phyloP scores from a whole-genome alignment of 2,888 invertebrate species.

The Caenorhabditis sinica region DNA sequence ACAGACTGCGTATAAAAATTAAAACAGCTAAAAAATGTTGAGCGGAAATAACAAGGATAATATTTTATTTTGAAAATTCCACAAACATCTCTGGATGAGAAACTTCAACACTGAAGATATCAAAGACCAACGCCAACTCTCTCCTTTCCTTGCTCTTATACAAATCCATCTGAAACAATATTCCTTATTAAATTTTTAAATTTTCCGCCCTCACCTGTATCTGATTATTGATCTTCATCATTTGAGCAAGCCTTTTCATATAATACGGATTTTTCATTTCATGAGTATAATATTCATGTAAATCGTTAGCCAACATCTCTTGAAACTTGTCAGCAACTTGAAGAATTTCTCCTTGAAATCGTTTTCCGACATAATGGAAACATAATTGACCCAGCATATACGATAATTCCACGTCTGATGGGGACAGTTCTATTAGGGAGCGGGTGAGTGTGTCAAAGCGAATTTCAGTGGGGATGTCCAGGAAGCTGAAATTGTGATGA shows the following conservation, averaged over 20 bases:
- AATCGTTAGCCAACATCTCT: conserved; percentile 57
- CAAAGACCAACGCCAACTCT: conserved; percentile 45
- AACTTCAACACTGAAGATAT: conserved; percentile 64
- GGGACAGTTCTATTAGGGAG: conserved; percentile 31
- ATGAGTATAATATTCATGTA: conserved; percentile 60
- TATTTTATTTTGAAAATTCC: not conserved
- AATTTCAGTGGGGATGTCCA: conserved; percentile 15
- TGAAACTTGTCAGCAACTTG: conserved; percentile 31
- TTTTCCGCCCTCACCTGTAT: conserved; percentile 50
- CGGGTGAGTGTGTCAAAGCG: not conserved
- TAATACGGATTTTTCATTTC: conserved; percentile 52
- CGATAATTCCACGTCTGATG: conserved; percentile 51
- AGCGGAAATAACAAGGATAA: not conserved
- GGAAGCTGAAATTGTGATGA: conserved; percentile 14
- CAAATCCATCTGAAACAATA: not conserved
- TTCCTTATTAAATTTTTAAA: not conserved
- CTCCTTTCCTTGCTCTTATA: not conserved
- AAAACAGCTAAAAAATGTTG: too few relatives aligned
- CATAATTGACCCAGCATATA: conserved; percentile 60
- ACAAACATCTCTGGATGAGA: conserved; percentile 55
- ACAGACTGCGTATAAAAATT: too few relatives aligned
- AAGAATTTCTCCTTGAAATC: conserved; percentile 29
- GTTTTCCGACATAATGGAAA: conserved; percentile 57
- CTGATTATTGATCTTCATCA: conserved; percentile 65
- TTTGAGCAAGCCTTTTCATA: conserved; percentile 54